Evolutionary conservation across 2,113 vertebrate genomes (phyloP).

Genomic region (Turdus rufiventris): DNA sequence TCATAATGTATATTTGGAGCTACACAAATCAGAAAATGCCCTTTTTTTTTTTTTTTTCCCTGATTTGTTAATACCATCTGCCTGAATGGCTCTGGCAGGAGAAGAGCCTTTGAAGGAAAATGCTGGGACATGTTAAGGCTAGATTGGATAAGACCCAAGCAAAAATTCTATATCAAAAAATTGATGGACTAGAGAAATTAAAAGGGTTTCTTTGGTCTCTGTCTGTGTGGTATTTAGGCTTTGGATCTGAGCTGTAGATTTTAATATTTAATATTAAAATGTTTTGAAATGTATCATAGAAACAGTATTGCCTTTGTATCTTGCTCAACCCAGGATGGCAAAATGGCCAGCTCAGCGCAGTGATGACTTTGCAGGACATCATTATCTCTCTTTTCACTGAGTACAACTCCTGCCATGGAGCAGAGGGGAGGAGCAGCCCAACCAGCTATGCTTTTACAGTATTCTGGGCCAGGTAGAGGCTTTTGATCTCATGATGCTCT

Average conservation of each 20-base stretch:
- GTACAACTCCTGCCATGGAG: neutral
- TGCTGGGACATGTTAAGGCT: neutral
- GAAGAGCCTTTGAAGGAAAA: neutral
- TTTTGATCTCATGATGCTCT: neutral
- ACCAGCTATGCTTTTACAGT: neutral
- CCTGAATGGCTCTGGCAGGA: neutral
- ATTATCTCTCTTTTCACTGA: neutral
- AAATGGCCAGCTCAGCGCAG: neutral
- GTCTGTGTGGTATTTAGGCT: neutral
- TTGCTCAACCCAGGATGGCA: neutral
- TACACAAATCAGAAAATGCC: neutral
- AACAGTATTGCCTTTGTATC: neutral
- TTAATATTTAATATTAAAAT: conserved; percentile 34
- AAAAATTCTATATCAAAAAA: neutral
- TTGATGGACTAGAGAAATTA: neutral
- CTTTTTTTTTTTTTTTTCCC: neutral
- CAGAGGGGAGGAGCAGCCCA: neutral
- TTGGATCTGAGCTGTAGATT: neutral
- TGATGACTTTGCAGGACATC: neutral
- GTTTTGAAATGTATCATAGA: neutral
- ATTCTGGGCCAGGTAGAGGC: too few species aligned
- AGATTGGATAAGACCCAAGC: conserved; percentile 19
- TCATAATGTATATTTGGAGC: neutral
- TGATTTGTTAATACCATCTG: conserved; percentile 18
- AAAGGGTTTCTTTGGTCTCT: neutral